These are phyloP conservation scores for Cantharis flavilabris DNA, from an alignment of 2,888 invertebrate species.

Conservation along the genomic window DNA sequence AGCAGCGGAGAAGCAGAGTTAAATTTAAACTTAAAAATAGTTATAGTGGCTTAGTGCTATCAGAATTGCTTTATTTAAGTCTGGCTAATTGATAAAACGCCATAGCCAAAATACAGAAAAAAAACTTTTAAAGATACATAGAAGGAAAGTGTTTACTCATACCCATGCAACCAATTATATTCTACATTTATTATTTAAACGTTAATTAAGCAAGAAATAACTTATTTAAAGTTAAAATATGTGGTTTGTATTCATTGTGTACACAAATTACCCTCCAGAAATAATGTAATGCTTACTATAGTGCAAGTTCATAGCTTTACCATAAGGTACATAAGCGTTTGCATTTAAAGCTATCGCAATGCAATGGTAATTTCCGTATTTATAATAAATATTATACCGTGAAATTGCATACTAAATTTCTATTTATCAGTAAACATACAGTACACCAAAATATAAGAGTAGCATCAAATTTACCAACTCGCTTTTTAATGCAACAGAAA, in stretches of 20 bases:
- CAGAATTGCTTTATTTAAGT: too few species aligned
- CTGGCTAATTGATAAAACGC: too few species aligned
- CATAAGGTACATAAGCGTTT: background rate
- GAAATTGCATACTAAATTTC: background rate
- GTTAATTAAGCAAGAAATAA: background rate
- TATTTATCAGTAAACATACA: background rate
- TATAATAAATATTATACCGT: background rate
- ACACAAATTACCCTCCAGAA: background rate
- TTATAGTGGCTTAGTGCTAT: too few species aligned
- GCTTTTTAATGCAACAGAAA: background rate
- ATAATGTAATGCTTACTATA: background rate
- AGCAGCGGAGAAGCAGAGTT: too few species aligned
- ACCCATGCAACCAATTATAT: background rate
- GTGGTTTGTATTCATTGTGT: background rate
- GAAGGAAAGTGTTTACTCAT: background rate
- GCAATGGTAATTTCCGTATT: background rate
- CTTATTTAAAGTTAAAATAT: background rate
- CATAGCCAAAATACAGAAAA: too few species aligned
- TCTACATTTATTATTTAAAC: background rate
- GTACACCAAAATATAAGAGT: background rate
- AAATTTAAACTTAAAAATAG: too few species aligned
- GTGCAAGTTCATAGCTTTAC: background rate
- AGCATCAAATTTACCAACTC: background rate
- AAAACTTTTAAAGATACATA: background rate
- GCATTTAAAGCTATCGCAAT: background rate